These are phyloP conservation scores for Urocyon cinereoargenteus DNA, from an alignment of 2,797 vertebrate species.

Conservation along the genomic window DNA sequence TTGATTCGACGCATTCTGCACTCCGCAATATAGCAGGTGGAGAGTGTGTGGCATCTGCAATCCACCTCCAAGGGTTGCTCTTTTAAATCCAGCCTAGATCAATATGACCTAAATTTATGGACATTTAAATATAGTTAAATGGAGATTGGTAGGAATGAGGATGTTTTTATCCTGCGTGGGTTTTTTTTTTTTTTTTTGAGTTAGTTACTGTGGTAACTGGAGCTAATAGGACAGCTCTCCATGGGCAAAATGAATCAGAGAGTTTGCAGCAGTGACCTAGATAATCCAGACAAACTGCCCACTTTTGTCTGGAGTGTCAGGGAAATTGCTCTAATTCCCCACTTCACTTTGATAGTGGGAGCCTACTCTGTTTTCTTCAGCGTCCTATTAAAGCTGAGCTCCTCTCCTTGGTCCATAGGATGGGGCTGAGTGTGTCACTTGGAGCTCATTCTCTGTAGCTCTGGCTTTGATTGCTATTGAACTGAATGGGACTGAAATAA, in stretches of 20 bases:
- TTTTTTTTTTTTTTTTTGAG: neutral
- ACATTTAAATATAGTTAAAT: neutral
- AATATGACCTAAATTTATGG: slow-evolving; percentile 24
- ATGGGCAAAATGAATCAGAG: slow-evolving; percentile 38
- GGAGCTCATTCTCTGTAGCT: neutral
- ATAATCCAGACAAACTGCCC: slow-evolving; percentile 68
- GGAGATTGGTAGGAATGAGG: neutral
- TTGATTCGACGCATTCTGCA: neutral
- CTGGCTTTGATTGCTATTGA: slow-evolving; percentile 46
- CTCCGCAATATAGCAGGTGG: slow-evolving; percentile 16
- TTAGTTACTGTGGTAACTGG: slow-evolving; percentile 56
- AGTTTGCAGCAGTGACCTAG: slow-evolving; percentile 63
- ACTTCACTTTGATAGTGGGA: slow-evolving; percentile 43
- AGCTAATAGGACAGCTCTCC: slow-evolving; percentile 70
- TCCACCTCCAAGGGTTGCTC: slow-evolving; percentile 32
- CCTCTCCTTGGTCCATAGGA: neutral
- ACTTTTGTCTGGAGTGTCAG: slow-evolving; percentile 72
- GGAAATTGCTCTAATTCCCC: slow-evolving; percentile 75
- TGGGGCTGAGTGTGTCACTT: neutral
- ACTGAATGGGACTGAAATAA: slow-evolving; percentile 56
- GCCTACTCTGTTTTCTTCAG: neutral
- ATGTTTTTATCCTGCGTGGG: neutral
- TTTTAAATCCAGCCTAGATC: slow-evolving; percentile 55
- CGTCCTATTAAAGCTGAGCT: neutral
- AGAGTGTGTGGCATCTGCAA: neutral